Conservation (phyloP, 1,140 invertebrate genomes). For the Tenebrio molitor region DNA sequence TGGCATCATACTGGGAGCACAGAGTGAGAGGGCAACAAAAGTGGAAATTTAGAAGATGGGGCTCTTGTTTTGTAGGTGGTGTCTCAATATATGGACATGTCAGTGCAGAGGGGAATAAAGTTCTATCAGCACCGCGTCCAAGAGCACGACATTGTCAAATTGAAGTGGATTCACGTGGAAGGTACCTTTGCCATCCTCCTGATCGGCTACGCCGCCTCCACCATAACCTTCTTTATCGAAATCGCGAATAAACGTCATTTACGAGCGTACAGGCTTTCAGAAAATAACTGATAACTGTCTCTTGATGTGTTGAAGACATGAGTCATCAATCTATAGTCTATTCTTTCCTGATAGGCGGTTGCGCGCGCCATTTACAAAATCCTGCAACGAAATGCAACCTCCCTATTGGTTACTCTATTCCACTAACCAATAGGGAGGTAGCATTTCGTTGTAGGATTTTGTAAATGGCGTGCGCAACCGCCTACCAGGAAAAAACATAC, state of each 20-base stretch:
- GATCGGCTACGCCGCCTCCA: conserved; percentile 41
- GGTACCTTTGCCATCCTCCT: conserved; percentile 56
- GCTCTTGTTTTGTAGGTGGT: conserved; percentile 48
- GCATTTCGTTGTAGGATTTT: no score
- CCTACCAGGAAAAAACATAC: no score
- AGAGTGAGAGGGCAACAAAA: neutral
- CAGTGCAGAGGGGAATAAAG: conserved; percentile 53
- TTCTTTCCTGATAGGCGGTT: no score
- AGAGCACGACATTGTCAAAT: conserved; percentile 47
- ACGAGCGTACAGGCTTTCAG: no score
- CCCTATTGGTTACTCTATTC: no score
- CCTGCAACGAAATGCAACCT: no score
- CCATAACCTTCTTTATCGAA: neutral
- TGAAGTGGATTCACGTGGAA: conserved; percentile 56
- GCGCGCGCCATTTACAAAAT: no score
- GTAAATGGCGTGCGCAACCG: no score
- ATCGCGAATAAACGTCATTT: neutral
- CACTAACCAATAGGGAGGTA: no score
- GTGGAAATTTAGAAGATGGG: neutral
- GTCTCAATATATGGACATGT: conserved; percentile 51
- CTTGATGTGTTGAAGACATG: no score
- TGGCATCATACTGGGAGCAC: conserved; percentile 53
- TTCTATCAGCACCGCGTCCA: conserved; percentile 47
- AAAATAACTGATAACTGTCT: no score
- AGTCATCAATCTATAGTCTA: no score